Evolutionary conservation across 2,888 invertebrate genomes (phyloP).

Genomic region (Thumatha senex): DNA sequence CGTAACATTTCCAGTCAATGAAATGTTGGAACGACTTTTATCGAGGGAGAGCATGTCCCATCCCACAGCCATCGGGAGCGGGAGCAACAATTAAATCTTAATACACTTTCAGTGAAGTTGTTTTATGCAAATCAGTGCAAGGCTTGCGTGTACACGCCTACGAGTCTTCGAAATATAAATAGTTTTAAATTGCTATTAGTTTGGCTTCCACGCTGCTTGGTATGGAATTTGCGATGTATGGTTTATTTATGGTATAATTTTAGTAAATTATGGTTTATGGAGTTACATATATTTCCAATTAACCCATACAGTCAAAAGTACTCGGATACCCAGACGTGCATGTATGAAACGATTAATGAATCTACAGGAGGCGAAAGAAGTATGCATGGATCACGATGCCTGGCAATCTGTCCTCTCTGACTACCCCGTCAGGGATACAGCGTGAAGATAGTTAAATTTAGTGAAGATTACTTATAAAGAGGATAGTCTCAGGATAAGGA

Average conservation of each 20-base stretch:
- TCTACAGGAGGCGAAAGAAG: too few relatives aligned
- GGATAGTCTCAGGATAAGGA: too few relatives aligned
- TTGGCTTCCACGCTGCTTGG: conserved; percentile 33
- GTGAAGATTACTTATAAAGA: too few relatives aligned
- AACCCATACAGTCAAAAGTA: too few relatives aligned
- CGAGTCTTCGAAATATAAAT: conserved; percentile 60
- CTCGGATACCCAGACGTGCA: too few relatives aligned
- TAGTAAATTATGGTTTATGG: conserved; percentile 21
- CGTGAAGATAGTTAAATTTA: too few relatives aligned
- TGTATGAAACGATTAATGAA: too few relatives aligned
- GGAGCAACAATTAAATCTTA: conserved; percentile 80
- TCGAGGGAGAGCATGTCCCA: conserved; percentile 66
- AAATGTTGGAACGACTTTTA: conserved; percentile 69
- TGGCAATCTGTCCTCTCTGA: too few relatives aligned
- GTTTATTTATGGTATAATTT: conserved; percentile 10
- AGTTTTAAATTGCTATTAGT: conserved; percentile 46
- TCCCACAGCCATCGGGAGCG: conserved; percentile 56
- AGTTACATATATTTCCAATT: neutral
- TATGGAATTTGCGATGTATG: conserved; percentile 16
- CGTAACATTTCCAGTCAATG: conserved; percentile 48
- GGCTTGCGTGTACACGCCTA: conserved; percentile 79
- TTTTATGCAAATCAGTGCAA: conserved; percentile 77
- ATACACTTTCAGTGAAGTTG: conserved; percentile 76
- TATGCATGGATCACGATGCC: too few relatives aligned
- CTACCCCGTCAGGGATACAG: too few relatives aligned